phyloP scores from a whole-genome alignment of 2,888 invertebrate species.

The Schizaphis graminum region DNA sequence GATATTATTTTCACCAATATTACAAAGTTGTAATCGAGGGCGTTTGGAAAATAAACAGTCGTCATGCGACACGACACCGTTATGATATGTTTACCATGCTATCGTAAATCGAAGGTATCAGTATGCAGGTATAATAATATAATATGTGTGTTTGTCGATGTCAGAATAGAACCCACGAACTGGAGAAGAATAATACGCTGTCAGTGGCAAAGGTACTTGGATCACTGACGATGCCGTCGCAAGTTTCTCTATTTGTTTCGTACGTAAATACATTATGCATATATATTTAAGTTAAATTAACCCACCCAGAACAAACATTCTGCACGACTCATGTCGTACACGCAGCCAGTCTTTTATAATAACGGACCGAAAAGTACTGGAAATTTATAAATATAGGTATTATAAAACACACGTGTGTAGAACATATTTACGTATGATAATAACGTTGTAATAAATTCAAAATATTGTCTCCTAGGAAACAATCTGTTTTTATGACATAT shows the following conservation, averaged over 20 bases:
- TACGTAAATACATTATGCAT: neutral
- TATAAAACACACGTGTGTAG: neutral
- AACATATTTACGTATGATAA: neutral
- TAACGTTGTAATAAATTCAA: conserved; percentile 47
- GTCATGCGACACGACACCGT: neutral
- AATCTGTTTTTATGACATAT: neutral
- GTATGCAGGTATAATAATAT: neutral
- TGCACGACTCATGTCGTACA: neutral
- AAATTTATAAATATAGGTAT: neutral
- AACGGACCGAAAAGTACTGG: neutral
- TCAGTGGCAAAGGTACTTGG: neutral
- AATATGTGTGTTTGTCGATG: neutral
- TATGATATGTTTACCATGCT: neutral
- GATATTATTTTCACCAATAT: neutral
- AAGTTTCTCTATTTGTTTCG: neutral
- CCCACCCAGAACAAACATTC: neutral
- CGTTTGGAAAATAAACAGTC: neutral
- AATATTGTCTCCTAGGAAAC: conserved; percentile 42
- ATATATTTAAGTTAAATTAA: conserved; percentile 6
- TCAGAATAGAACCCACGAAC: neutral
- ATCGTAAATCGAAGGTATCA: neutral
- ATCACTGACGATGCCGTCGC: neutral
- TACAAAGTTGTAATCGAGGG: neutral
- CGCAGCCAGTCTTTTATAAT: neutral
- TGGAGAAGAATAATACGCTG: neutral